These are phyloP conservation scores for Haliclona indistincta DNA, from an alignment of 37 sponge, comb jelly and placozoan genomes.

Conservation along the genomic window DNA sequence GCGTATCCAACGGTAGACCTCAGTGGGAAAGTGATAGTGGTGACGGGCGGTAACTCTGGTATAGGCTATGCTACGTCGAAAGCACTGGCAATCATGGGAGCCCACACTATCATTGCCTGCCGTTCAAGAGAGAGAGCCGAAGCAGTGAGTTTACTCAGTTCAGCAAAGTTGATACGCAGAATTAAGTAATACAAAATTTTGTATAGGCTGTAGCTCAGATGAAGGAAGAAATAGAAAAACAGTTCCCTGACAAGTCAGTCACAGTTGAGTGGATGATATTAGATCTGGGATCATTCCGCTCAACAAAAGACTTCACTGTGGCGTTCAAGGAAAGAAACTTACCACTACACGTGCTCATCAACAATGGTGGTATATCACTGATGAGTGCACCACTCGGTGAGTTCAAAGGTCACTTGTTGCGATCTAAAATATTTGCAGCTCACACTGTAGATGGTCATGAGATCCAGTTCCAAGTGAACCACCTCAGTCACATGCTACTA, in stretches of 20 bases:
- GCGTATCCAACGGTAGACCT: slow-evolving; percentile 55
- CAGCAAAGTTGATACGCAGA: too few relatives aligned
- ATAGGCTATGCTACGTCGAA: slow-evolving; percentile 83
- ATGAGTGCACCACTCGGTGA: slow-evolving; percentile 11
- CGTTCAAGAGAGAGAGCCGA: slow-evolving; percentile 61
- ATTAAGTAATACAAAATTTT: background rate
- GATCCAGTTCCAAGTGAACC: slow-evolving; percentile 42
- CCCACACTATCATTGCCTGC: slow-evolving; percentile 76
- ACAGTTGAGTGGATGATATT: slow-evolving; percentile 53
- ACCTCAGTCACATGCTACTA: slow-evolving; percentile 42
- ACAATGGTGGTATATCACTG: slow-evolving; percentile 62
- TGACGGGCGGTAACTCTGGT: slow-evolving; percentile 84
- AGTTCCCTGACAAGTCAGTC: slow-evolving; percentile 30
- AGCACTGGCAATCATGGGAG: slow-evolving; percentile 68
- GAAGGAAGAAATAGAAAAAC: slow-evolving; percentile 25
- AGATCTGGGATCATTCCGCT: slow-evolving; percentile 53
- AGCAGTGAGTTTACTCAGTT: slow-evolving; percentile 58
- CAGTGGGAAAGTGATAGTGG: slow-evolving; percentile 59
- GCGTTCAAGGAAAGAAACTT: slow-evolving; percentile 47
- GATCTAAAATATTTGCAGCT: background rate
- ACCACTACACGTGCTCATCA: slow-evolving; percentile 61
- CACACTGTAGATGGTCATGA: slow-evolving; percentile 31
- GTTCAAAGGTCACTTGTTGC: too few relatives aligned
- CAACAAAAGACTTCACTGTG: slow-evolving; percentile 43
- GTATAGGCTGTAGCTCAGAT: slow-evolving; percentile 37